These are phyloP conservation scores for Drosophila nannoptera DNA, from an alignment of 1,140 invertebrate genomes.

Conservation along the genomic window DNA sequence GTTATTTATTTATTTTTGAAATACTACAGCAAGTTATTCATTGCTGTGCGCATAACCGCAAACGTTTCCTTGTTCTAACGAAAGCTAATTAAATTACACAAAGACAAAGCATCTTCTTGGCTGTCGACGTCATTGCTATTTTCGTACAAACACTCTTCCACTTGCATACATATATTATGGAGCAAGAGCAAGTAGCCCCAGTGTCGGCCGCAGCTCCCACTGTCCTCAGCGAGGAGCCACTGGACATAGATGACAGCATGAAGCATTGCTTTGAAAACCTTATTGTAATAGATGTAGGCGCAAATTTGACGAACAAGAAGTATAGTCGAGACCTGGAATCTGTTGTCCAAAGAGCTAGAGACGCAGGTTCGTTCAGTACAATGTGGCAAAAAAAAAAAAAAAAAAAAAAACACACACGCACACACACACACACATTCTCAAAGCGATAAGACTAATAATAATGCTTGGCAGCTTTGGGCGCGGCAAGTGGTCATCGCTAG, in stretches of 20 bases:
- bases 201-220: slow-evolving; percentile 38
- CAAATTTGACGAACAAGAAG: slow-evolving; percentile 97
- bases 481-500: slow-evolving; percentile 42
- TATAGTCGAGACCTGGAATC: slow-evolving; percentile 94
- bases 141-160: slow-evolving; percentile 48
- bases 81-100: slow-evolving; percentile 70
- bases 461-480: slow-evolving; percentile 51
- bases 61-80: slow-evolving; percentile 54
- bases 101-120: slow-evolving; percentile 50
- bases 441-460: slow-evolving; percentile 46
- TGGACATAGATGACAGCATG: slow-evolving; percentile 68
- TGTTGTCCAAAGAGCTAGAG: slow-evolving; percentile 94
- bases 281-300: slow-evolving; percentile 94
- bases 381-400: slow-evolving; percentile 23
- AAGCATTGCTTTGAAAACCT: slow-evolving; percentile 88
- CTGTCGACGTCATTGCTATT: slow-evolving; percentile 75
- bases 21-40: slow-evolving; percentile 18
- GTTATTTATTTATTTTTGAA: slow-evolving; percentile 52
- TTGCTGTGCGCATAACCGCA: slow-evolving; percentile 49
- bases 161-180: slow-evolving; percentile 46
- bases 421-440: neutral
- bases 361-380: slow-evolving; percentile 85
- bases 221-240: slow-evolving; percentile 47
- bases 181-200: slow-evolving; percentile 49
- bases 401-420: neutral